A percentile compares a stretch with the other conserved stretches of the same genome.
Evolutionary conservation across 2,888 invertebrate species (phyloP).

Genomic region (Sinopyrophorus schimmeli): DNA sequence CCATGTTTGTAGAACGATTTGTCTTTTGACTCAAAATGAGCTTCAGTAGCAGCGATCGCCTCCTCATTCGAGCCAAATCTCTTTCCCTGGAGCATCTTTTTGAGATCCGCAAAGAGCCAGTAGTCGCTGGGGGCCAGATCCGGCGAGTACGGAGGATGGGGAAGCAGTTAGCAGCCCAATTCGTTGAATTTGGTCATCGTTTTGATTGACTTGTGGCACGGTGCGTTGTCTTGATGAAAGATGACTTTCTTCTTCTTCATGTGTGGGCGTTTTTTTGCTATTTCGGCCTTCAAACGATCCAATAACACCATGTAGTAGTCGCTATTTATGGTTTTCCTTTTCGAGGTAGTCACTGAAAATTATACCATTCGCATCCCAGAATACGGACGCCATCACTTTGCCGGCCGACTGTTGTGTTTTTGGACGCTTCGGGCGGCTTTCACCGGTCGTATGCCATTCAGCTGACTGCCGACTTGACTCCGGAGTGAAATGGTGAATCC

Average conservation of each 20-base stretch:
- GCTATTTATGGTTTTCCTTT: slow-evolving; percentile 42
- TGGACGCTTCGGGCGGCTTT: slow-evolving; percentile 34
- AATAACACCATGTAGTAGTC: slow-evolving; percentile 37
- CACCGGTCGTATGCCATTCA: slow-evolving; percentile 21
- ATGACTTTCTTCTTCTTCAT: slow-evolving; percentile 36
- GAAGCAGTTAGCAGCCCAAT: slow-evolving; percentile 28
- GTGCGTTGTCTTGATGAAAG: slow-evolving; percentile 31
- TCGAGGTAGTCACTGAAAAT: slow-evolving; percentile 43
- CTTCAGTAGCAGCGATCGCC: too few species aligned
- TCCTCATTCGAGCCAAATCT: too few species aligned
- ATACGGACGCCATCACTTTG: slow-evolving; percentile 43
- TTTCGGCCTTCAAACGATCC: slow-evolving; percentile 10
- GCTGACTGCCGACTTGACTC: slow-evolving; percentile 18
- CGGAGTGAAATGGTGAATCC: slow-evolving; percentile 39
- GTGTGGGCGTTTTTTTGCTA: slow-evolving; percentile 35
- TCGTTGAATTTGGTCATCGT: slow-evolving; percentile 32
- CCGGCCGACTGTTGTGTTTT: slow-evolving; percentile 38
- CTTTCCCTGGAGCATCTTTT: slow-evolving; percentile 29
- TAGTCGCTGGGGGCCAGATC: slow-evolving; percentile 42
- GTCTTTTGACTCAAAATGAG: too few species aligned
- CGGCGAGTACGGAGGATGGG: slow-evolving; percentile 36
- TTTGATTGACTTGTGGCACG: slow-evolving; percentile 18
- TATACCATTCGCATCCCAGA: slow-evolving; percentile 44
- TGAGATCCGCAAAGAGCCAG: slow-evolving; percentile 34
- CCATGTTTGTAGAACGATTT: too few species aligned